Evolutionary conservation across 2,797 vertebrate genomes (phyloP).

Genomic region (Liasis olivaceus): DNA sequence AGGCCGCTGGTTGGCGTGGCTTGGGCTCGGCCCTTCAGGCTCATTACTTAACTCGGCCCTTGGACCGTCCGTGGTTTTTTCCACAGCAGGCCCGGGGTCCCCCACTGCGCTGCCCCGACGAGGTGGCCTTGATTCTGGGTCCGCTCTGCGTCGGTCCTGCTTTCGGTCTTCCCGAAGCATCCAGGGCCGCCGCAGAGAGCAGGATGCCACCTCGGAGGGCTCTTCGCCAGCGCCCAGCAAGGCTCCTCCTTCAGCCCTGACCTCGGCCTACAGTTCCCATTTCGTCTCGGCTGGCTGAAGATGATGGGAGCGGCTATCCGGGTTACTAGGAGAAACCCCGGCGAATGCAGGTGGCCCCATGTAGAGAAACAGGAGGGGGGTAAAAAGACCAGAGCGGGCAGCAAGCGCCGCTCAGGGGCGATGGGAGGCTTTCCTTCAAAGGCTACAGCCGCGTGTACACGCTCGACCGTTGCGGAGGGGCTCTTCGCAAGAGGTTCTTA

Average conservation of each 20-base stretch:
- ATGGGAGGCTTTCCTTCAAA: background rate
- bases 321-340: too few species aligned
- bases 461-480: background rate
- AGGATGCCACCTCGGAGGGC: background rate
- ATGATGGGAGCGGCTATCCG: background rate
- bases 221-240: background rate
- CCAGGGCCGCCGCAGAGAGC: background rate
- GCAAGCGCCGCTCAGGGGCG: background rate
- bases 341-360: background rate
- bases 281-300: background rate
- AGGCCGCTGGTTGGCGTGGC: background rate
- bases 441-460: fast-evolving
- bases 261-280: background rate
- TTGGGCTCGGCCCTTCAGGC: background rate
- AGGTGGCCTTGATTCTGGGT: background rate
- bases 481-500: fast-evolving
- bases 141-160: too few species aligned
- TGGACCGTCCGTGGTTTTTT: fast-evolving
- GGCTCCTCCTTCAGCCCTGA: background rate
- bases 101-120: background rate
- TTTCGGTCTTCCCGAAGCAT: background rate
- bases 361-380: background rate
- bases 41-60: background rate
- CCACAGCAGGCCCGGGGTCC: background rate
- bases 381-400: too few species aligned